Percentiles rank a stretch among this genome's conserved stretches.
Evolutionary conservation across 2,113 vertebrate species (phyloP).

Genomic region (Sorex fumeus): DNA sequence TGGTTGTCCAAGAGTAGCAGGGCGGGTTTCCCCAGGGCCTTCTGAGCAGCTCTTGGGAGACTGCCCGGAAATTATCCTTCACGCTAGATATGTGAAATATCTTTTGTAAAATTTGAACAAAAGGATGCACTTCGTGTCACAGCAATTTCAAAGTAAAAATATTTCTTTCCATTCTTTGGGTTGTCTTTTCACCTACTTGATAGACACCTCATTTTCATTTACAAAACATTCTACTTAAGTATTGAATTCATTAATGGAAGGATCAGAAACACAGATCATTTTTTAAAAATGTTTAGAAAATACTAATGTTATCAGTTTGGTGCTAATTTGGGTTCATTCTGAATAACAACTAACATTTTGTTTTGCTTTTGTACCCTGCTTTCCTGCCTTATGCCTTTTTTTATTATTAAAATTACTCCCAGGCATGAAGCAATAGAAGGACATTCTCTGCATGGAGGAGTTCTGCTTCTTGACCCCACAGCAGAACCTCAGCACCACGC

Average conservation of each 20-base stretch:
- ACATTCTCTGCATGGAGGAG: too few relatives aligned
- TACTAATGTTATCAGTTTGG: too few relatives aligned
- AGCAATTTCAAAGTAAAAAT: constrained; percentile 40
- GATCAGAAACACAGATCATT: constrained; percentile 16
- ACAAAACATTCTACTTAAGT: constrained; percentile 9
- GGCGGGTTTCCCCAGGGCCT: too few relatives aligned
- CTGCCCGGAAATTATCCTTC: neutral
- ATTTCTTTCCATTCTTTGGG: neutral
- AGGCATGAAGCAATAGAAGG: too few relatives aligned
- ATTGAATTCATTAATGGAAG: neutral
- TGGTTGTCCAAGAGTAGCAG: too few relatives aligned
- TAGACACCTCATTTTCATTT: constrained; percentile 13
- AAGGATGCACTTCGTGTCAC: neutral
- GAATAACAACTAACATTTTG: neutral
- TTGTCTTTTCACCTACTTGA: constrained; percentile 23
- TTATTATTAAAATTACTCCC: neutral
- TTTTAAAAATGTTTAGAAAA: constrained; percentile 51
- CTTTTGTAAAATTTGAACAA: constrained; percentile 39
- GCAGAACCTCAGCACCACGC: too few relatives aligned
- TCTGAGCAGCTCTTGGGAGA: too few relatives aligned
- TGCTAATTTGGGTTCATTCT: constrained; percentile 8
- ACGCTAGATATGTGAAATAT: neutral
- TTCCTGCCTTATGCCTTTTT: constrained; percentile 11
- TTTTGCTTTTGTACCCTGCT: neutral
- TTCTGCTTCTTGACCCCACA: too few relatives aligned